Base-by-base conservation (phyloP, 1,140 invertebrate species). In the Leucophenga varia region DNA sequence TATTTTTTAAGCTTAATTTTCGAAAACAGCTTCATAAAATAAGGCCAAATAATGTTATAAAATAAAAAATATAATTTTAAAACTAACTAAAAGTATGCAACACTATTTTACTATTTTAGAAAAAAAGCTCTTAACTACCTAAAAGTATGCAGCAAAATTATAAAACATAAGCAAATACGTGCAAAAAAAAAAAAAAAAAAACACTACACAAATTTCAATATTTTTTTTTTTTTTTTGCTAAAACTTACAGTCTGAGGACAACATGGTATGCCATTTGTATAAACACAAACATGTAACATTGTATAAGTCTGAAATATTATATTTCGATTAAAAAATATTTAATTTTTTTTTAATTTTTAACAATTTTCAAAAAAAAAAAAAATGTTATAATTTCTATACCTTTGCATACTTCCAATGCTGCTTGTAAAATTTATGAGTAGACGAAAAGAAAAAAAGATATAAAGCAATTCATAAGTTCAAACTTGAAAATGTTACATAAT, bases 271-370 rank as follows among this genome's bases (percentile, higher is more conserved):
- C 88, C 87, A 84, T 87, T 88, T 80, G 88, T 83, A 61, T 84
- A 78, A 64, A 88, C 87, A 80, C 90, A 92, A 72, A 91, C 89
- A 79, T 92, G 89, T 51, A 92, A 81, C 76, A 89, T 88, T 64
- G 89, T 91, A 80, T 91, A 92, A 51, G 86, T 90, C 90, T 93
- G 87, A 76, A 88, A 75, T 57, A 8, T n/a, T 37, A 37, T 37
- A 19, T 16, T 17, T 17, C 3, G 13, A 14, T 37, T 13, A 18
- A 2, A 21, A 6, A 13, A 3, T 16, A 43, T 43, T 13, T 31
- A 5, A 17, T 18, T 31, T 28, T 7, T 13, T 6, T 51, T 50
- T 7, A 32, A 34, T 47, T 21, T 35, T 35, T 35, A 10, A 25
- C 22, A 10, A 25, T 25, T 25, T 6, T 6, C 35, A 37, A 14